Percentiles rank a stretch among this genome's conserved stretches.
These are phyloP conservation scores for Henricia sp. DNA, from an alignment of 53 echinoderm and acorn worm species.

Conservation along the genomic window DNA sequence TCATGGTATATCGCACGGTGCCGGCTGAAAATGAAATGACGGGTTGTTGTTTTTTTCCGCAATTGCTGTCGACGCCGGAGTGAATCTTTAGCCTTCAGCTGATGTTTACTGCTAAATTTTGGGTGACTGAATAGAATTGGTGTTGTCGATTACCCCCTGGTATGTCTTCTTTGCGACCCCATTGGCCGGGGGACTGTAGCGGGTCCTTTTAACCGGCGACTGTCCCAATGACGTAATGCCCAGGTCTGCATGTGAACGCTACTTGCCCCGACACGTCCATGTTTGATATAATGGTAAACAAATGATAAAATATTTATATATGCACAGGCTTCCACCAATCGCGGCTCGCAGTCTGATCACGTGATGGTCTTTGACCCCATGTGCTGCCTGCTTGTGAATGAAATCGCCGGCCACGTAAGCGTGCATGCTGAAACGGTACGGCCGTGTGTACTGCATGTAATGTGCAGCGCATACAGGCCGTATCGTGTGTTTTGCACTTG, in stretches of 20 bases:
- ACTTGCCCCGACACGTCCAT: constrained; percentile 97
- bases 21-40: constrained; percentile 61
- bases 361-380: constrained; percentile 51
- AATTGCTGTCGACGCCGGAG: constrained; percentile 34
- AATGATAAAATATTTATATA: constrained; percentile 82
- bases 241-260: constrained; percentile 82
- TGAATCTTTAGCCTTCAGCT: constrained; percentile 52
- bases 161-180: constrained; percentile 59
- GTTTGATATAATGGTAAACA: constrained; percentile 79
- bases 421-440: neutral
- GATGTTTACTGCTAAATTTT: constrained; percentile 58
- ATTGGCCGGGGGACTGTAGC: constrained; percentile 78
- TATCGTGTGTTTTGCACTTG: neutral
- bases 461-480: neutral
- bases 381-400: constrained; percentile 46
- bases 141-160: constrained; percentile 61
- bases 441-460: constrained; percentile 1
- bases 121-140: constrained; percentile 53
- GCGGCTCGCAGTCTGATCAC: constrained; percentile 7
- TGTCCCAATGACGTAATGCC: constrained; percentile 92
- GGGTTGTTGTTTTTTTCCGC: constrained; percentile 58
- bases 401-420: constrained; percentile 56
- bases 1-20: constrained; percentile 72
- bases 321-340: constrained; percentile 31
- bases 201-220: constrained; percentile 80